Evolutionary conservation across 2,797 vertebrate genomes (phyloP).

Genomic region (Buphagus erythrorhynchus): DNA sequence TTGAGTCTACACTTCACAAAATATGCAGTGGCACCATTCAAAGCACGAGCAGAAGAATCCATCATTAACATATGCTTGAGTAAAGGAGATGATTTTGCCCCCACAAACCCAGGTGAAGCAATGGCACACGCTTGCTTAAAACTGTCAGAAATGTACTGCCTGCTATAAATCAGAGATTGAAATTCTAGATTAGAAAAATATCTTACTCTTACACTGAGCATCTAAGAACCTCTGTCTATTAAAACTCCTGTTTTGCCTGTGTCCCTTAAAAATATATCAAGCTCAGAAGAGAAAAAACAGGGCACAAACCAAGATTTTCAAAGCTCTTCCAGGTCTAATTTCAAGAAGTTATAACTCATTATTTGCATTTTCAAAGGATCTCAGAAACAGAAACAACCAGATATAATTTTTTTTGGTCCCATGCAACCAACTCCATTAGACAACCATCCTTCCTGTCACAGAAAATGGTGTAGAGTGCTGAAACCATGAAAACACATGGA

Average conservation of each 20-base stretch:
- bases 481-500: neutral
- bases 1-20: slow-evolving; percentile 57
- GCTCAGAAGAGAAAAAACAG: neutral
- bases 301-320: neutral
- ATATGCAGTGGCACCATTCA: slow-evolving; percentile 35
- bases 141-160: neutral
- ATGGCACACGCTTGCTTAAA: neutral
- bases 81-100: neutral
- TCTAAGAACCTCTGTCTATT: neutral
- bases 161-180: neutral
- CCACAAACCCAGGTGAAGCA: neutral
- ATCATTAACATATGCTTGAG: neutral
- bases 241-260: neutral
- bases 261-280: neutral
- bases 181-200: neutral
- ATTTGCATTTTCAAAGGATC: neutral
- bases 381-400: neutral
- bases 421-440: neutral
- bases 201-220: neutral
- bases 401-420: neutral
- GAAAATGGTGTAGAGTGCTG: neutral
- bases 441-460: neutral
- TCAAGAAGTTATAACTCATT: neutral
- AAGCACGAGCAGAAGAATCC: neutral
- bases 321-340: neutral